Evolutionary conservation across 2,888 invertebrate species (phyloP).

Genomic region (Odiellus spinosus): DNA sequence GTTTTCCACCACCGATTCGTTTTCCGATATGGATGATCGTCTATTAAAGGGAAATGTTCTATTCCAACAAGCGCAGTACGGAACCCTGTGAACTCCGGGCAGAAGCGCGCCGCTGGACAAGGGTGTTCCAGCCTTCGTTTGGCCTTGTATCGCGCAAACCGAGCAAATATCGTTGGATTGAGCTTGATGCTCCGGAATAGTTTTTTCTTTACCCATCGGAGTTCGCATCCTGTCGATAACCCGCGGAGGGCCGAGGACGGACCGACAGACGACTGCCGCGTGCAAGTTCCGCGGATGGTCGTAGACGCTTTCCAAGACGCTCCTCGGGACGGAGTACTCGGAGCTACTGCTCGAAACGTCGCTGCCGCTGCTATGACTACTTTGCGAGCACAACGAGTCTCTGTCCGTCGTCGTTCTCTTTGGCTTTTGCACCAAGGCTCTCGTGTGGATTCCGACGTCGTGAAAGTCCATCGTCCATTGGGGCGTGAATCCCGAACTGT

Average conservation of each 20-base stretch:
- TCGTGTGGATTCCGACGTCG: constrained; percentile 4
- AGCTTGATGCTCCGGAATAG: background rate
- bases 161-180: background rate
- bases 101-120: too few species aligned
- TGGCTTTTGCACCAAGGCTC: constrained; percentile 1
- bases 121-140: too few species aligned
- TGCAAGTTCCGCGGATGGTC: constrained; percentile 11
- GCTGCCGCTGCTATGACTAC: constrained; percentile 24
- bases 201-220: background rate
- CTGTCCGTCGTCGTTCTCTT: constrained; percentile 8
- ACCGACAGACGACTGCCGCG: too few species aligned
- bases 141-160: background rate
- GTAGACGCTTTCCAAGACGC: constrained; percentile 16
- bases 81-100: too few species aligned
- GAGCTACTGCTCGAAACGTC: constrained; percentile 37
- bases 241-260: background rate
- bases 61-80: background rate
- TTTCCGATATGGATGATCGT: background rate
- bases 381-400: constrained; percentile 17
- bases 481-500: constrained; percentile 12
- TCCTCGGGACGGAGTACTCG: constrained; percentile 20
- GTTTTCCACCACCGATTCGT: too few species aligned
- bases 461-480: constrained; percentile 16
- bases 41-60: background rate
- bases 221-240: background rate